These are phyloP conservation scores for Diplodus sargus DNA, from an alignment of 2,797 vertebrate species.

Conservation along the genomic window DNA sequence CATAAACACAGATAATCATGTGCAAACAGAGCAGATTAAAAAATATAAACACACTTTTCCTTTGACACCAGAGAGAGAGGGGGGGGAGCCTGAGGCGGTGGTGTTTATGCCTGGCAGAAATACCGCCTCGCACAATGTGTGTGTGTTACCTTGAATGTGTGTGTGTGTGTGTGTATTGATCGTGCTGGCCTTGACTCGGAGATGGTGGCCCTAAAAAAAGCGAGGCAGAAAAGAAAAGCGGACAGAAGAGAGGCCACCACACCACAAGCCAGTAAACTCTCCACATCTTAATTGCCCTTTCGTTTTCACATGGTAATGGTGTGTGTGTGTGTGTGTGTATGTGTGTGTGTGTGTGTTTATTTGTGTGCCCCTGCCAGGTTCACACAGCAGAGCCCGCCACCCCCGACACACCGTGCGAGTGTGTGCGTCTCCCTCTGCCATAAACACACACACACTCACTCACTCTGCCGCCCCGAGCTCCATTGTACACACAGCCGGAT, in stretches of 20 bases:
- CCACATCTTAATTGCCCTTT: constrained; percentile 81
- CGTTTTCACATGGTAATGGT: constrained; percentile 81
- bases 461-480: constrained; percentile 18
- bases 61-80: constrained; percentile 22
- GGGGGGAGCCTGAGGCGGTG: constrained; percentile 18
- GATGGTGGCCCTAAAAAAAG: constrained; percentile 64
- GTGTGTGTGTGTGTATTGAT: constrained; percentile 22
- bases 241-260: constrained; percentile 65
- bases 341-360: constrained; percentile 58
- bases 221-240: constrained; percentile 48
- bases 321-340: constrained; percentile 34
- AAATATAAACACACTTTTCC: constrained; percentile 56
- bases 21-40: constrained; percentile 45
- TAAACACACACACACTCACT: constrained; percentile 45
- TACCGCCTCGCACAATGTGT: constrained; percentile 14
- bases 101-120: constrained; percentile 41
- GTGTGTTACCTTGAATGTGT: background rate
- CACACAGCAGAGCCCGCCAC: constrained; percentile 58
- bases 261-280: constrained; percentile 71
- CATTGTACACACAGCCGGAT: constrained; percentile 51
- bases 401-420: constrained; percentile 13
- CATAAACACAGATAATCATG: constrained; percentile 50
- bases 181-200: constrained; percentile 59
- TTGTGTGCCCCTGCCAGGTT: constrained; percentile 60
- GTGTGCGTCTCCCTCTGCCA: constrained; percentile 11